Evolutionary conservation across 2,797 vertebrate species (phyloP), one percentile per base, ranked within the genome.

Genomic region (Sarcoramphus papa): DNA sequence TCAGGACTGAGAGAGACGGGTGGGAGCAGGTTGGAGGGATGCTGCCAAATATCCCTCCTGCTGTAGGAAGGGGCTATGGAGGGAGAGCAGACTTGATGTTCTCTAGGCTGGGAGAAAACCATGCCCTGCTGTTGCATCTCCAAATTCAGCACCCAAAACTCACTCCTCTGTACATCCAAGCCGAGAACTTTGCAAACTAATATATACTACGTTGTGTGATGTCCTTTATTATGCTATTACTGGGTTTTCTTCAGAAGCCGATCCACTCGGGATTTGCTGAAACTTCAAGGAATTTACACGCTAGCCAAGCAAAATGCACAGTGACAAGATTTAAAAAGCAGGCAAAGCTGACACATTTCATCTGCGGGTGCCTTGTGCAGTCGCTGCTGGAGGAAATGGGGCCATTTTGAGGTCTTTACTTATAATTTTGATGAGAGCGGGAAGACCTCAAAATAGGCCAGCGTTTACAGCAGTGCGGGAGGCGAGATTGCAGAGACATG

Each of bases 271-370:
- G 91, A 86, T 97, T 92, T 81, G 80, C 91, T 30, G 73, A 41
- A 95, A 76, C 69, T 51, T 76, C 73, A 80, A 90, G 91, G 94
- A 95, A 95, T 96, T 96, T 63, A 16, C 43, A 21, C 3, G 3
- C 50, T 1, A 81, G n/a, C 62, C 47, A 7, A 72, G 92, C 37
- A 43, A 45, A 88, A 62, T 1, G 23, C 59, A 28, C 22, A 14
- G 74, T n/a, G 92, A 62, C 7, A 10, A 53, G 90, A 47, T 75
- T 81, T 68, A 33, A 65, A 6, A 4, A 80, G 95, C 82, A 35
- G 69, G 69, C 59, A 63, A 14, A 92, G 76, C 95, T 11, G 85
- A 68, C 94, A 83, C 50, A 0, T 88, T 84, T 67, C 79, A 88
- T 57, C 85, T 19, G 10, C 4, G 11, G 31, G 74, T 62, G 88